Evolutionary conservation across 2,113 vertebrate species (phyloP).

Genomic region (Aptenodytes forsteri): DNA sequence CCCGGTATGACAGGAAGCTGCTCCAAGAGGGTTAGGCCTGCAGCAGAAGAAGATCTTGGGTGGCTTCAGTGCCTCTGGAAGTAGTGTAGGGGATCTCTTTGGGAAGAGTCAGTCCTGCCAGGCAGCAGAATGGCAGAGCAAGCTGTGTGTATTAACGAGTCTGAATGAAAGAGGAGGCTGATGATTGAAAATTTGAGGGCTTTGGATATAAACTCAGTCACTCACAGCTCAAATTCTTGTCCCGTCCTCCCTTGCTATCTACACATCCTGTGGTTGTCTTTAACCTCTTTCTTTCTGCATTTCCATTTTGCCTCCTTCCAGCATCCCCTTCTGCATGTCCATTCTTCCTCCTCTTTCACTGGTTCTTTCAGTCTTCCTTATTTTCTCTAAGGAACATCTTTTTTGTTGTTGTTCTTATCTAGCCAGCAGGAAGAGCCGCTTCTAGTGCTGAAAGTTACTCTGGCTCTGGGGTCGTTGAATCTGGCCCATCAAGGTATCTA

Average conservation of each 20-base stretch:
- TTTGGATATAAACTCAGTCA: background rate
- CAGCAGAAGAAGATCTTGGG: background rate
- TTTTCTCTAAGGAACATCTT: background rate
- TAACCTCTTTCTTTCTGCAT: background rate
- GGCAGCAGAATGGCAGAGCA: background rate
- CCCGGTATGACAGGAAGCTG: background rate
- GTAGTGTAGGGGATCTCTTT: background rate
- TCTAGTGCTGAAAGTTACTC: background rate
- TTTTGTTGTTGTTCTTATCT: background rate
- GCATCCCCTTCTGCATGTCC: background rate
- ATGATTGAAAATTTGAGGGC: background rate
- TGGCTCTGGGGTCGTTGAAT: background rate
- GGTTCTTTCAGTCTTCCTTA: background rate
- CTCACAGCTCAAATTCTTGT: background rate
- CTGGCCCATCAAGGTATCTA: slow-evolving; percentile 18
- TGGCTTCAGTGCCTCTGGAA: background rate
- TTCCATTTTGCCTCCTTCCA: background rate
- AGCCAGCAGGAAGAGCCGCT: background rate
- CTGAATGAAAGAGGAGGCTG: background rate
- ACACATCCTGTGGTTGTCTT: background rate
- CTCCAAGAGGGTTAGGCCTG: background rate
- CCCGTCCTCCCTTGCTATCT: background rate
- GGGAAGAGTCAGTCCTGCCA: background rate
- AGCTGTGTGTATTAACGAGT: background rate
- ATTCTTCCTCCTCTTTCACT: background rate